Conservation (phyloP, 1,140 invertebrate species). For the Cherax quadricarinatus region DNA sequence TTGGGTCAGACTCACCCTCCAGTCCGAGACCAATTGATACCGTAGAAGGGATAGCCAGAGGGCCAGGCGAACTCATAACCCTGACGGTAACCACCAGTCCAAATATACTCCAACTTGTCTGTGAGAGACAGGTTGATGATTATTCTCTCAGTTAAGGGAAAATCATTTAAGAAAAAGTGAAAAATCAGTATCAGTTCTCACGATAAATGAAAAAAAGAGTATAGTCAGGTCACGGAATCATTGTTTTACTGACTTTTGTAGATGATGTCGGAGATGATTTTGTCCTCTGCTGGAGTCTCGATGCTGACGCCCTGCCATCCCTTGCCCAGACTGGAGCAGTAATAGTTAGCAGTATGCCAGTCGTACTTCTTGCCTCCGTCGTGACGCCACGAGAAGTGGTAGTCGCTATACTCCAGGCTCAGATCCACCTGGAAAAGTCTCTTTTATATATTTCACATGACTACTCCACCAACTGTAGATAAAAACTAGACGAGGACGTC, state of each 20-base stretch:
- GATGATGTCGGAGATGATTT: conserved; percentile 3
- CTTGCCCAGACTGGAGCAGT: conserved; percentile 36
- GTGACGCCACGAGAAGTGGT: conserved; percentile 60
- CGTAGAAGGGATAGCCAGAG: conserved; percentile 1
- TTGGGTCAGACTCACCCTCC: conserved; percentile 8
- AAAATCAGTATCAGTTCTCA: no score
- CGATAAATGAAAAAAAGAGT: no score
- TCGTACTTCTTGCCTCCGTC: conserved; percentile 38
- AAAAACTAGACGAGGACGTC: neutral
- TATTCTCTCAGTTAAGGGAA: no score
- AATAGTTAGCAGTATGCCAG: conserved; percentile 1
- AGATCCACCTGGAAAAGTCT: conserved; percentile 22
- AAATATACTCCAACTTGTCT: conserved; percentile 6
- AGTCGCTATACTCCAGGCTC: conserved; percentile 23
- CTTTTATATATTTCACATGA: neutral
- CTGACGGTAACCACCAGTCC: conserved; percentile 15
- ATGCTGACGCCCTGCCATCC: conserved; percentile 49
- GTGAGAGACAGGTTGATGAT: neutral
- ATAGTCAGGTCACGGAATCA: no score
- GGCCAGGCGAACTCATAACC: conserved; percentile 4
- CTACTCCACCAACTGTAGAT: neutral
- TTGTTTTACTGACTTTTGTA: conserved; percentile 4
- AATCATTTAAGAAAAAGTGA: no score
- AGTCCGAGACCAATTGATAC: conserved; percentile 29
- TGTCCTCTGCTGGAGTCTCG: conserved; percentile 23